Percentiles rank a stretch among this genome's conserved stretches.
Evolutionary conservation across 2,888 invertebrate species (phyloP).

Genomic region (Ormyrus pomaceus): DNA sequence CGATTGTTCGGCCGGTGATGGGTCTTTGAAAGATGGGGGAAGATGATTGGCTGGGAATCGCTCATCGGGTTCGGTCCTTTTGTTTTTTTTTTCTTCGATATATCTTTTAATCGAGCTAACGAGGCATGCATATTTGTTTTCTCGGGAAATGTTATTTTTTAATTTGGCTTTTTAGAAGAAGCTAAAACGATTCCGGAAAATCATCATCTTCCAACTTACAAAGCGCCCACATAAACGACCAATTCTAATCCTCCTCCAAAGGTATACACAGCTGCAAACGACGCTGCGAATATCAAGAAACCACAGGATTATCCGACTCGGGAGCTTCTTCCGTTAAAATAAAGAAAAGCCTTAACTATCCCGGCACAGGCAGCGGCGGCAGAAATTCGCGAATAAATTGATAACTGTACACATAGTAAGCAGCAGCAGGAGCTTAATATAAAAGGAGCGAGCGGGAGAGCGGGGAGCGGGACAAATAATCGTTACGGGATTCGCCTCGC

Average conservation of each 20-base stretch:
- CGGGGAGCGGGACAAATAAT: conserved; percentile 15
- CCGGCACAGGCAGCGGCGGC: conserved; percentile 21
- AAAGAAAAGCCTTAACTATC: not conserved
- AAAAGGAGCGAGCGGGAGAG: not conserved
- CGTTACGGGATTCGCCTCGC: conserved; percentile 37
- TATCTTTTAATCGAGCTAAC: too few relatives aligned
- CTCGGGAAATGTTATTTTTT: too few relatives aligned
- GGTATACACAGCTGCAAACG: not conserved
- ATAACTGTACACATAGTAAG: conserved; percentile 39
- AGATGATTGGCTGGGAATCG: too few relatives aligned
- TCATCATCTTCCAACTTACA: too few relatives aligned
- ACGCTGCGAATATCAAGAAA: not conserved
- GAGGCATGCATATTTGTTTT: too few relatives aligned
- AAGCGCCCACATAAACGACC: not conserved
- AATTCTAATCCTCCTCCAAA: not conserved
- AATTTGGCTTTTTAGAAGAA: too few relatives aligned
- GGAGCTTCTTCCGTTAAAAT: not conserved
- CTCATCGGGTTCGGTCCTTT: too few relatives aligned
- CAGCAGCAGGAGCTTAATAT: not conserved
- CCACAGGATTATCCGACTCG: not conserved
- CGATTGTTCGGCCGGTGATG: too few relatives aligned
- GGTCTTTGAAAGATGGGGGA: too few relatives aligned
- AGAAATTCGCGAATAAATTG: conserved; percentile 37
- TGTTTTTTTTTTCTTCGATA: too few relatives aligned
- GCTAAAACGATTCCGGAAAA: too few relatives aligned